Conservation (phyloP, 2,888 invertebrate species). For the Hololepta plana region DNA sequence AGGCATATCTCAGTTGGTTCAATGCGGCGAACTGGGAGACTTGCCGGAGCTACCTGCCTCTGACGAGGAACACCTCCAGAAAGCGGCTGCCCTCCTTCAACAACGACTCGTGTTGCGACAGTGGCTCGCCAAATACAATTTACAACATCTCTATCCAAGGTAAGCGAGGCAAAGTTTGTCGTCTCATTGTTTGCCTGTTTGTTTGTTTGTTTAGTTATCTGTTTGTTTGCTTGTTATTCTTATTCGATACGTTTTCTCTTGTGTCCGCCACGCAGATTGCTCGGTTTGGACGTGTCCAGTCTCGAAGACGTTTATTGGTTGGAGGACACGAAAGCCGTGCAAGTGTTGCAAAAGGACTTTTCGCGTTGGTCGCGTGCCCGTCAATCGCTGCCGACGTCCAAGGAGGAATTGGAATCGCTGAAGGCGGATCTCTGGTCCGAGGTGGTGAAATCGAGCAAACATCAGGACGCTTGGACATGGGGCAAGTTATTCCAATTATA, state of each 20-base stretch:
- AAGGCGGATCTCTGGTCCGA: constrained; percentile 75
- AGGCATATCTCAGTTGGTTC: constrained; percentile 73
- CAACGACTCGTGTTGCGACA: constrained; percentile 70
- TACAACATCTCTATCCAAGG: constrained; percentile 58
- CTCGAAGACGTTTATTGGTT: constrained; percentile 82
- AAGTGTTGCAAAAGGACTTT: constrained; percentile 58
- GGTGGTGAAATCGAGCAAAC: constrained; percentile 69
- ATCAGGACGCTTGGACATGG: constrained; percentile 83
- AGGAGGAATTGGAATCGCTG: constrained; percentile 55
- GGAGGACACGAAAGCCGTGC: constrained; percentile 61
- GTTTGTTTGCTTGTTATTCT: too few relatives aligned
- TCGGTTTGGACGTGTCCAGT: constrained; percentile 67
- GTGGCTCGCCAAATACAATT: constrained; percentile 60
- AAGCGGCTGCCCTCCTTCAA: constrained; percentile 64
- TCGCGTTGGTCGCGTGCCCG: constrained; percentile 62
- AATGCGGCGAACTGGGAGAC: constrained; percentile 61
- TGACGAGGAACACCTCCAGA: constrained; percentile 66
- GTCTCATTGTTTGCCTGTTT: too few relatives aligned
- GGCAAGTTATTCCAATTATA: constrained; percentile 32
- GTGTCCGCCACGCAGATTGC: constrained; percentile 44
- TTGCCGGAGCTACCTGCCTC: constrained; percentile 67
- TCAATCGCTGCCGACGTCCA: constrained; percentile 66
- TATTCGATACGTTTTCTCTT: neutral
- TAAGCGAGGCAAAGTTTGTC: too few relatives aligned
- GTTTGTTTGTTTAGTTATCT: too few relatives aligned